phyloP scores from a whole-genome alignment of 2,113 vertebrate genomes.

The Sinocyclocheilus rhinocerous region DNA sequence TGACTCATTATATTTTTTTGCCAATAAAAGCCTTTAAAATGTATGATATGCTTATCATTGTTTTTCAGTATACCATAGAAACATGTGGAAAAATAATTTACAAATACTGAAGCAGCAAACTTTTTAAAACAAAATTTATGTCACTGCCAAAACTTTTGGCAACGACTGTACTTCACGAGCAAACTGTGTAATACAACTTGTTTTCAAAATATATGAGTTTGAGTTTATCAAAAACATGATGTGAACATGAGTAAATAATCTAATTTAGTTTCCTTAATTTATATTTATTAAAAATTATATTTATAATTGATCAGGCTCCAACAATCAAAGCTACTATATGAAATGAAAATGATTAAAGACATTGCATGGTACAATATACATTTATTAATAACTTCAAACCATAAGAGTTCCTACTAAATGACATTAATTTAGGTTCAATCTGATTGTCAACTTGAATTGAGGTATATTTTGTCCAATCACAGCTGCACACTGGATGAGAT shows the following conservation, averaged over 20 bases:
- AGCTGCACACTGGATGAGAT: constrained; percentile 29
- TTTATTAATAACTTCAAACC: too few relatives aligned
- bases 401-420: background rate
- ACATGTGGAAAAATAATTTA: too few relatives aligned
- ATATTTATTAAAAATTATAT: too few relatives aligned
- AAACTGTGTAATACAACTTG: background rate
- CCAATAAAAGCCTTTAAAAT: too few relatives aligned
- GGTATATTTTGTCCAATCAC: constrained; percentile 45
- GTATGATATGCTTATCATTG: too few relatives aligned
- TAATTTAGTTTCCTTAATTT: background rate
- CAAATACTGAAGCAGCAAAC: too few relatives aligned
- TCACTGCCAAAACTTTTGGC: too few relatives aligned
- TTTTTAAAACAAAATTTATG: too few relatives aligned
- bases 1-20: too few relatives aligned
- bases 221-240: background rate
- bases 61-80: too few relatives aligned
- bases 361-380: background rate
- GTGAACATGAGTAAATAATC: background rate
- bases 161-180: background rate
- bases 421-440: background rate
- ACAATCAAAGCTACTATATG: background rate
- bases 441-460: background rate
- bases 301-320: background rate
- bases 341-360: background rate
- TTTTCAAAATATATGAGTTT: background rate